phyloP scores from a whole-genome alignment of 2,888 invertebrate species.

The Netelia inedita region DNA sequence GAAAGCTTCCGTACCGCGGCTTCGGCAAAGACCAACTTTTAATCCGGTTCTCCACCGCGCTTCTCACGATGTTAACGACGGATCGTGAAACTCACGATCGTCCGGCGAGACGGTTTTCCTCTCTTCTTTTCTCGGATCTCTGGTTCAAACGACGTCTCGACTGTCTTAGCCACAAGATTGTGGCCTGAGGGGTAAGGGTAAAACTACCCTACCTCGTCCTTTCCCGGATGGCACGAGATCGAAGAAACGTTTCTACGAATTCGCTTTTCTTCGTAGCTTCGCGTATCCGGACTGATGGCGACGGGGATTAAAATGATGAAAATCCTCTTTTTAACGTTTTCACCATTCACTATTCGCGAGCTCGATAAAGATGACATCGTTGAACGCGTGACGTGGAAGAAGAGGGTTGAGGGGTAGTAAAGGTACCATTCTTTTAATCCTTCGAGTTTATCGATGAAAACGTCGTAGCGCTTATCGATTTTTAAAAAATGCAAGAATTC shows the following conservation, averaged over 20 bases:
- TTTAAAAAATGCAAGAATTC: neutral
- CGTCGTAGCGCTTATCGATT: neutral
- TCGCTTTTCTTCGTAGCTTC: conserved; percentile 29
- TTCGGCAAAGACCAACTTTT: conserved; percentile 65
- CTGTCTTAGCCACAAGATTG: conserved; percentile 37
- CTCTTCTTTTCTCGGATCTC: conserved; percentile 14
- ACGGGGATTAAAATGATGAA: conserved; percentile 41
- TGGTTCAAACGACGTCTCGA: conserved; percentile 14
- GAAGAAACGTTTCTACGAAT: conserved; percentile 49
- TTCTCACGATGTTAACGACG: conserved; percentile 61
- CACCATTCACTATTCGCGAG: conserved; percentile 13
- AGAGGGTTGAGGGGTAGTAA: neutral
- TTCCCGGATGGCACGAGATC: conserved; percentile 32
- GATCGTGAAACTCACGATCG: conserved; percentile 61
- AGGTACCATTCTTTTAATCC: neutral
- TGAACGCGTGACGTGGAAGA: neutral
- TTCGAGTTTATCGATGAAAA: neutral
- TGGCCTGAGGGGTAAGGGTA: neutral
- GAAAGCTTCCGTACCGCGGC: conserved; percentile 34
- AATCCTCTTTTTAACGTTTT: conserved; percentile 11
- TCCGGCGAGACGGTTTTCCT: conserved; percentile 36
- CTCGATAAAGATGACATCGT: neutral
- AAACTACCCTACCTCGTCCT: neutral
- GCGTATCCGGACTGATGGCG: neutral
- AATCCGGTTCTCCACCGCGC: conserved; percentile 49